Percentiles rank a stretch among this genome's conserved stretches.
Evolutionary conservation across 2,113 vertebrate species (phyloP).

Genomic region (Caranx ignobilis): DNA sequence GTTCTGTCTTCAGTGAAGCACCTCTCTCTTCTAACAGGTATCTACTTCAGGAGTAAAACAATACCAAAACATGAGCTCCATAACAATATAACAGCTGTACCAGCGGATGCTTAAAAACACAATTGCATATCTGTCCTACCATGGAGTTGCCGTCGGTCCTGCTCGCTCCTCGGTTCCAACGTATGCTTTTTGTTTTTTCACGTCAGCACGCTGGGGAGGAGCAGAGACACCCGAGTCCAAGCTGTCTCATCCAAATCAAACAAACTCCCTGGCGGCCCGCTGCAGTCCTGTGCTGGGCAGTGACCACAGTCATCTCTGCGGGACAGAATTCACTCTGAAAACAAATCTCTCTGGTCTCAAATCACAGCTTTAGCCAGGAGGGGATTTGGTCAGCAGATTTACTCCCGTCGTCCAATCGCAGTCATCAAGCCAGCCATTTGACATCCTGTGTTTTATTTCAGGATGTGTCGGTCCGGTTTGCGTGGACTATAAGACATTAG

Average conservation of each 20-base stretch:
- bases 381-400: conserved; percentile 79
- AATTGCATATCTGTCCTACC: conserved; percentile 12
- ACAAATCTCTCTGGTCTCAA: conserved; percentile 69
- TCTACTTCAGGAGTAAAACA: neutral
- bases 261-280: neutral
- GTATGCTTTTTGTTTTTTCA: neutral
- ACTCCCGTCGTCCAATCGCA: conserved; percentile 76
- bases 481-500: conserved; percentile 11
- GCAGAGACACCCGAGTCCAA: conserved; percentile 7
- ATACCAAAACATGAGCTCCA: neutral
- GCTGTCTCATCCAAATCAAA: conserved; percentile 24
- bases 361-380: conserved; percentile 71
- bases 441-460: conserved; percentile 54
- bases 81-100: neutral
- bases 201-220: conserved; percentile 22
- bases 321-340: conserved; percentile 56
- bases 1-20: neutral
- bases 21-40: neutral
- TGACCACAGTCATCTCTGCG: conserved; percentile 44
- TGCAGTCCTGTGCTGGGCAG: conserved; percentile 17
- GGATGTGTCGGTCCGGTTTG: conserved; percentile 41
- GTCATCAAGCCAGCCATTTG: conserved; percentile 2
- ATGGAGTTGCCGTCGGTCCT: neutral
- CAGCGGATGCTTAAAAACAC: neutral
- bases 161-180: conserved; percentile 1